Base-by-base conservation (phyloP, 2,113 vertebrate species). In the Trematomus loennbergii region DNA sequence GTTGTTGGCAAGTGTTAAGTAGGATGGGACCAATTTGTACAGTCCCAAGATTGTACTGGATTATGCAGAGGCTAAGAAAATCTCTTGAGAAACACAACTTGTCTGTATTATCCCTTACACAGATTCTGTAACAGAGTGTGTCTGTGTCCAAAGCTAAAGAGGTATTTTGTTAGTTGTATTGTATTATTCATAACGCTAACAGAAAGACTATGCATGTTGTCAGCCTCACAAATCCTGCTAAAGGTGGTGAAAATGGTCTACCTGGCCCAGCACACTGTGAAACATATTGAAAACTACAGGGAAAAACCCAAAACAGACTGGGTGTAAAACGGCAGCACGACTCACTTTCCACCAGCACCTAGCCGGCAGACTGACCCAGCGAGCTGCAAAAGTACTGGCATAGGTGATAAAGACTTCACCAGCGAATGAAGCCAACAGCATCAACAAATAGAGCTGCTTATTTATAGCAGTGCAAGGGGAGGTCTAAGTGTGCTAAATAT, bases 311-410 rank as follows among this genome's bases (percentile, higher is more conserved):
- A 63, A 63, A 54, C 10, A 2, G 25, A 9, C 20, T 40, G 53
- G 53, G 3, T 40, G n/a, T 63, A 46, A 75, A 50, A 61, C 12
- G 43, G 12, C 48, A 29, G 20, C 36, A 11, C 0, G 11, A 8
- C 8, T 53, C 11, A 18, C 58, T 40, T 1, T n/a, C 36, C n/a
- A 55, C 15, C 36, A 64, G 36, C 60, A 45, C 6, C 13, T 33
- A 5, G n/a, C 59, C 71, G 60, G 64, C 53, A 68, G 63, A 68
- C 69, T 73, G 67, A 61, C 71, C 79, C 71, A n/a, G 49, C 66
- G 50, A 5, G 16, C 46, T 62, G 66, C 22, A 69, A 48, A 49
- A 55, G 45, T 16, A 25, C 67, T 68, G 67, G 50, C 48, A 20
- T 0, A 2, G 22, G 46, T 3, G 45, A 63, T 74, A 69, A 63